A percentile compares a stretch with the other conserved stretches of the same genome.
Evolutionary conservation across 2,797 vertebrate species (phyloP).

Genomic region (Emys orbicularis): DNA sequence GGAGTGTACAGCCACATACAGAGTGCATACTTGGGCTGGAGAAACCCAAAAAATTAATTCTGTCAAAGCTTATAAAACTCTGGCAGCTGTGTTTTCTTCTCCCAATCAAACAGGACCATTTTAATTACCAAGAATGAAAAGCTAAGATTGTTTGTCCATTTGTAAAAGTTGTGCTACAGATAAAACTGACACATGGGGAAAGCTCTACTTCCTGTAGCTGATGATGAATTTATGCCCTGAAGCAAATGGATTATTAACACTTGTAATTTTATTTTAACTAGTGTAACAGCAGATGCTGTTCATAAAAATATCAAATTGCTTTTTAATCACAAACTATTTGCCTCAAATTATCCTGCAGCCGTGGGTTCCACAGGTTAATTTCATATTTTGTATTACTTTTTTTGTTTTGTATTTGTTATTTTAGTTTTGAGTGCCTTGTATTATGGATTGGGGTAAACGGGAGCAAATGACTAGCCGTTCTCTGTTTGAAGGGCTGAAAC

Average conservation of each 20-base stretch:
- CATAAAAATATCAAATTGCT: slow-evolving; percentile 71
- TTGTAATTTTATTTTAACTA: slow-evolving; percentile 74
- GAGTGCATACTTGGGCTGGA: not conserved
- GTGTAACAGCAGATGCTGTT: slow-evolving; percentile 73
- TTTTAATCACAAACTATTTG: slow-evolving; percentile 67
- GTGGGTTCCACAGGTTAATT: slow-evolving; percentile 56
- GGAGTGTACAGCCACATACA: not conserved
- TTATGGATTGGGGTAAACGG: not conserved
- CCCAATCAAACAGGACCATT: slow-evolving; percentile 1
- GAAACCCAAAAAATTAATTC: not conserved
- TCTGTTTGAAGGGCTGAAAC: too few species aligned
- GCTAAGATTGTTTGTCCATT: slow-evolving; percentile 4
- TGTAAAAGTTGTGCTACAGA: slow-evolving; percentile 55
- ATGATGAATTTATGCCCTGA: slow-evolving; percentile 69
- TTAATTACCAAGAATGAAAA: slow-evolving; percentile 48
- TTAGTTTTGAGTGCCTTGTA: not conserved
- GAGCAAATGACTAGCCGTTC: not conserved
- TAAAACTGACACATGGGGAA: slow-evolving; percentile 56
- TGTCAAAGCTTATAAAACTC: not conserved
- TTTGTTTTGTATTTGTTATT: not conserved
- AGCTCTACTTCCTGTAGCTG: slow-evolving; percentile 56
- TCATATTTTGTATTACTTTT: not conserved
- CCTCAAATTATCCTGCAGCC: slow-evolving; percentile 58
- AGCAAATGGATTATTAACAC: slow-evolving; percentile 70
- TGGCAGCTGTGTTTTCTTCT: slow-evolving; percentile 1